Evolutionary conservation across 2,797 vertebrate genomes (phyloP).

Genomic region (Neopelma chrysocephalum): DNA sequence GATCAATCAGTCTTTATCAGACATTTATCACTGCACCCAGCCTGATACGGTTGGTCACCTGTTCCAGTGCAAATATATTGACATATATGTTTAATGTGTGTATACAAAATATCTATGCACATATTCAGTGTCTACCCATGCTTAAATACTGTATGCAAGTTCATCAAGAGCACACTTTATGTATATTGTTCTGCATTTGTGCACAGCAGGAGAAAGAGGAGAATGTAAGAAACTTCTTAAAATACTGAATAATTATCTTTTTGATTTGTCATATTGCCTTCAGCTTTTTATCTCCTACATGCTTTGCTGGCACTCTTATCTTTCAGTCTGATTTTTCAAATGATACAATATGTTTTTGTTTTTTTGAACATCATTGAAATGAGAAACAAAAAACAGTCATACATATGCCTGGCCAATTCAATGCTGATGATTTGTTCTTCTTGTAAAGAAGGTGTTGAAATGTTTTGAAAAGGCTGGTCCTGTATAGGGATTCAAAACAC

Average conservation of each 20-base stretch:
- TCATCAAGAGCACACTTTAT: not conserved
- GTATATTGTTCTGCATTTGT: not conserved
- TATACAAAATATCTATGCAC: not conserved
- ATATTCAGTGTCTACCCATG: not conserved
- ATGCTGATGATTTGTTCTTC: not conserved
- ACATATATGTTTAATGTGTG: not conserved
- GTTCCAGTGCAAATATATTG: not conserved
- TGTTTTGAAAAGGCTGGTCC: not conserved
- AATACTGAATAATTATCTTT: slow-evolving; percentile 26
- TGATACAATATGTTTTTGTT: not conserved
- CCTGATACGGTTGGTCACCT: not conserved
- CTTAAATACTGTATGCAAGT: not conserved
- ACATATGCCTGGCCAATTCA: not conserved
- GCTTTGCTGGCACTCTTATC: slow-evolving; percentile 27
- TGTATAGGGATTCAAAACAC: not conserved
- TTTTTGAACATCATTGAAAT: not conserved
- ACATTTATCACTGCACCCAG: not conserved
- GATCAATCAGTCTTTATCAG: not conserved
- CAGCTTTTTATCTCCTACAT: slow-evolving; percentile 21
- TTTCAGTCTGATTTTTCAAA: slow-evolving; percentile 58
- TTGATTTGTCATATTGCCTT: slow-evolving; percentile 13
- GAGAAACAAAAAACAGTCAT: not conserved
- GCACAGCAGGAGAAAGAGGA: not conserved
- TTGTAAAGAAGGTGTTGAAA: not conserved
- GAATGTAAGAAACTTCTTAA: not conserved